A percentile compares a stretch with the other conserved stretches of the same genome.
Conservation (phyloP, 2,113 vertebrate species). For the Rhizomys pruinosus region DNA sequence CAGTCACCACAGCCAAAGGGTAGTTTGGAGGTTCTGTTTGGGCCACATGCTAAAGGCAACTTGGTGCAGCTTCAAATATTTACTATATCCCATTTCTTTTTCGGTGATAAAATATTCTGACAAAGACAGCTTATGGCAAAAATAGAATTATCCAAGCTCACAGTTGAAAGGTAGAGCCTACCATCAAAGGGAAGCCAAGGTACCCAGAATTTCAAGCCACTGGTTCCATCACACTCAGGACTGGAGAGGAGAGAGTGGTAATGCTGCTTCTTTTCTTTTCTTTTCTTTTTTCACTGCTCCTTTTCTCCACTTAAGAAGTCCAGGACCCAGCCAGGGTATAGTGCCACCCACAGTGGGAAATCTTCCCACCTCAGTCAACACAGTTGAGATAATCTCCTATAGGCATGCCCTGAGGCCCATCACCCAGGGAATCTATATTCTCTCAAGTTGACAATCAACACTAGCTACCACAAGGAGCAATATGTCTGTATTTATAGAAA, state of each 20-base stretch:
- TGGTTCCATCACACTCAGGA: not conserved
- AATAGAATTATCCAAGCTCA: not conserved
- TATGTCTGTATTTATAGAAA: not conserved
- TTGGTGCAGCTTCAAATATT: not conserved
- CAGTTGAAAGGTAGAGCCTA: not conserved
- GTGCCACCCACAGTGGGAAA: not conserved
- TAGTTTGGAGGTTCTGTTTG: not conserved
- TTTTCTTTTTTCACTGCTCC: too few species aligned
- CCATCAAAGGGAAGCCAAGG: not conserved
- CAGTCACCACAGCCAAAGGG: not conserved
- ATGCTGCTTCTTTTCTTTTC: too few species aligned
- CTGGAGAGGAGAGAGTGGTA: not conserved
- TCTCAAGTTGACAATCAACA: not conserved
- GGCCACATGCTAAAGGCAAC: not conserved
- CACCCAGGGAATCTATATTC: too few species aligned
- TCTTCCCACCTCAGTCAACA: not conserved
- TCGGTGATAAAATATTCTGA: not conserved
- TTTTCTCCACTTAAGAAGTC: not conserved
- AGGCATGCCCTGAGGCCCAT: not conserved
- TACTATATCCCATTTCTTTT: not conserved
- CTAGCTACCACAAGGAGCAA: not conserved
- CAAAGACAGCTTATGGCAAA: not conserved
- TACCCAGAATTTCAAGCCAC: not conserved
- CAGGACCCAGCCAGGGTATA: not conserved
- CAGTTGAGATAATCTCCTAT: not conserved